These are phyloP conservation scores for Heterotis niloticus DNA, from an alignment of 2,113 vertebrate genomes.

Conservation along the genomic window DNA sequence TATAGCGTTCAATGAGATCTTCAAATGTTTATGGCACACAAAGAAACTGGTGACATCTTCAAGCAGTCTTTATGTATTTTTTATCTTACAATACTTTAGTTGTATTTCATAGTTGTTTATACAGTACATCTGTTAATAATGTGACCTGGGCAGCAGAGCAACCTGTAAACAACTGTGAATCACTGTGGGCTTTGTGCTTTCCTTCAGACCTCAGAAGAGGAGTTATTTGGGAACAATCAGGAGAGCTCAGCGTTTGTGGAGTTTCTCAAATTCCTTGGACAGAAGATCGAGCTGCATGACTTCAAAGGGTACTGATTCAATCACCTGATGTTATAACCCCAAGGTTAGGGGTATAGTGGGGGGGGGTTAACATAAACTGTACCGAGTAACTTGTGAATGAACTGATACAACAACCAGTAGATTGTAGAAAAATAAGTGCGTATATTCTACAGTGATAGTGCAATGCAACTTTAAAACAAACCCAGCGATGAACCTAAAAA, in stretches of 20 bases:
- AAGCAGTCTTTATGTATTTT: background rate
- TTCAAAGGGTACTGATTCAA: slow-evolving; percentile 80
- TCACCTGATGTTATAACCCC: no score
- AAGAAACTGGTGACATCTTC: background rate
- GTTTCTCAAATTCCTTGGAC: slow-evolving; percentile 81
- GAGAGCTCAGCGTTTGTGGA: slow-evolving; percentile 84
- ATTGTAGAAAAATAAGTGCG: no score
- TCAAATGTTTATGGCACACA: no score
- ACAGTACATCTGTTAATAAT: background rate
- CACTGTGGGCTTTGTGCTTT: background rate
- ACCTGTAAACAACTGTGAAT: background rate
- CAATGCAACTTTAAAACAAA: no score
- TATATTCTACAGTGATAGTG: no score
- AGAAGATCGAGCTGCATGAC: slow-evolving; percentile 84
- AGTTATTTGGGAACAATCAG: slow-evolving; percentile 85
- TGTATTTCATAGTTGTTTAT: background rate
- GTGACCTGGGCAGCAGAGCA: background rate
- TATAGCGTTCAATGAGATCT: no score
- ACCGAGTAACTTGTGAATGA: no score
- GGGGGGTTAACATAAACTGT: no score
- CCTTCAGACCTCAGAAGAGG: slow-evolving; percentile 83
- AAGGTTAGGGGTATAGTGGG: no score
- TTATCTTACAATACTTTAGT: background rate
- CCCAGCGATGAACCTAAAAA: no score
- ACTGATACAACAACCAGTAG: no score